A percentile compares a stretch with the other conserved stretches of the same genome.
Evolutionary conservation across 2,888 invertebrate species (phyloP).

Genomic region (Sarcophaga rosellei): DNA sequence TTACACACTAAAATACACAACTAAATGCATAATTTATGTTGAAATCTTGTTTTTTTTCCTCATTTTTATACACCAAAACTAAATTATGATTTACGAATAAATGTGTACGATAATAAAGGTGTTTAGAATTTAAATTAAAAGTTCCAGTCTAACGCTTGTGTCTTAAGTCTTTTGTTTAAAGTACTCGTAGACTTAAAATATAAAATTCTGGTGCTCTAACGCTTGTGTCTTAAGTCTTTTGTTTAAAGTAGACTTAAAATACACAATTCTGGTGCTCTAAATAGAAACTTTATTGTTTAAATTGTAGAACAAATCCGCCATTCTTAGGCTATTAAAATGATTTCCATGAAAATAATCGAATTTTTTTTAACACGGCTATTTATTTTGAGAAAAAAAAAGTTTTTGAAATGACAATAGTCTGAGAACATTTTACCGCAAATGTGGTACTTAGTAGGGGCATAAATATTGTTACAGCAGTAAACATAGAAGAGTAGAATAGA

Average conservation of each 20-base stretch:
- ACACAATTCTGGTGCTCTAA: background rate
- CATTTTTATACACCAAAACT: background rate
- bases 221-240: slow-evolving; percentile 36
- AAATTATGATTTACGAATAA: slow-evolving; percentile 31
- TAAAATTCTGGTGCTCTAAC: background rate
- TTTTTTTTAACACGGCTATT: too few relatives aligned
- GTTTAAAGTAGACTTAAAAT: background rate
- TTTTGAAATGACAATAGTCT: too few relatives aligned
- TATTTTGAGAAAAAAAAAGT: too few relatives aligned
- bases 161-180: slow-evolving; percentile 30
- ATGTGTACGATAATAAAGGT: background rate
- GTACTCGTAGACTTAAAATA: background rate
- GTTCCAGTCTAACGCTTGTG: slow-evolving; percentile 3
- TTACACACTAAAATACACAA: background rate
- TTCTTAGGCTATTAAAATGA: background rate
- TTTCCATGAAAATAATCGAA: background rate
- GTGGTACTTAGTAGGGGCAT: too few relatives aligned
- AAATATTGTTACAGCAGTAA: too few relatives aligned
- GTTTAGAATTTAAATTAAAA: background rate
- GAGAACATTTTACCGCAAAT: too few relatives aligned
- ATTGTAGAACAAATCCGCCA: background rate
- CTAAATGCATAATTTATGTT: background rate
- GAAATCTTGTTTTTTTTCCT: too few relatives aligned
- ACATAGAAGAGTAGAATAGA: too few relatives aligned
- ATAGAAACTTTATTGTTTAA: background rate